Evolutionary conservation across 2,797 vertebrate species (phyloP), one percentile per base, ranked within the genome.

Genomic region (Nyctalus aviator): DNA sequence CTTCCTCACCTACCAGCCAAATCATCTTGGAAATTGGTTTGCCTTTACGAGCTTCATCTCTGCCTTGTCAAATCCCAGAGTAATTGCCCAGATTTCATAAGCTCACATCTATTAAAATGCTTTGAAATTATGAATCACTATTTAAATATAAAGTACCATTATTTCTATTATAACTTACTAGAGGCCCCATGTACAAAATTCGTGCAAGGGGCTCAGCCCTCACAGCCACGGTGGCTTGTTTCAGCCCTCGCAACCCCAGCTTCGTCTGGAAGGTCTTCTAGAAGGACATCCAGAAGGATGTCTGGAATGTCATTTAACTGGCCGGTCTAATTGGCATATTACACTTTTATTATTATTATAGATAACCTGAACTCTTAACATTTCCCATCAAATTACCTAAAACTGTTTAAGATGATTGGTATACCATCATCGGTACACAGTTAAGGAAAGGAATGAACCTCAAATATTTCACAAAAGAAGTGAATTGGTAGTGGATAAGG

Each of bases 381-480:
- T 25, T 55, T 84, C 55, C 50, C 32, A 64, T 12, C 27, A 23
- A 77, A 12, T 9, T 50, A 30, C 14, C 78, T 10, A 32, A 53
- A 81, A 48, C 30, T 27, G 55, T 18, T 77, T 1, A 76, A 44
- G 18, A 41, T 68, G 57, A 50, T 0, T 17, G 11, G n/a, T 14
- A 23, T 2, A 57, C 62, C n/a, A n/a, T n/a, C n/a, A n/a, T n/a
- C 73, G 84, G 50, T 4, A 2, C 3, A 17, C 0, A 1, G 14
- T 18, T 10, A 5, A 55, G 25, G 64, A 18, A 57, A 79, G 8
- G 53, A 41, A 75, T 32, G 17, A 48, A 20, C 62, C 68, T 68
- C 27, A 2, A 3, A 2, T 44, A 10, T 46, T n/a, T 46, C 77
- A 32, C 2, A 2, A 5, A 4, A 25, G 9, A 14, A 72, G 37